These are phyloP conservation scores for Grus americana DNA, from an alignment of 2,113 vertebrate genomes.

Conservation along the genomic window DNA sequence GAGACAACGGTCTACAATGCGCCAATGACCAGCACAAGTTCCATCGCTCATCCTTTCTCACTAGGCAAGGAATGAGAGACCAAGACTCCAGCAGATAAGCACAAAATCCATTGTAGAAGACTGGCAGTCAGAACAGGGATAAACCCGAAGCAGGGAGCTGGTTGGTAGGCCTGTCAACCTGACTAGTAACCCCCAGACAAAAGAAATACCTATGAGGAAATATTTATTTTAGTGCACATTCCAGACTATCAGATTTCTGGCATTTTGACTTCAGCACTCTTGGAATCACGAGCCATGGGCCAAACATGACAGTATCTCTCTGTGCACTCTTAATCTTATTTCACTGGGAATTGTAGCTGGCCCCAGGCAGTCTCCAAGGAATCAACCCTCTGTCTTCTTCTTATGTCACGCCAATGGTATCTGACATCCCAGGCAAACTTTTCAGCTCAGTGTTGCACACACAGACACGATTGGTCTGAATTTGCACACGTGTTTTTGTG, in stretches of 20 bases:
- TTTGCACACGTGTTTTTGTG: neutral
- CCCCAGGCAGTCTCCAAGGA: neutral
- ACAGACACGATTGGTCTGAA: neutral
- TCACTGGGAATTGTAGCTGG: neutral
- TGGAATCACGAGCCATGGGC: neutral
- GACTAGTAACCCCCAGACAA: neutral
- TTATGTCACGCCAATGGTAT: neutral
- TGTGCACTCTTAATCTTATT: neutral
- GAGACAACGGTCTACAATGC: neutral
- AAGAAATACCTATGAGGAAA: conserved; percentile 1
- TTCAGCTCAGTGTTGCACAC: neutral
- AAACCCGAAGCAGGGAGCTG: neutral
- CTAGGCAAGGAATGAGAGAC: neutral
- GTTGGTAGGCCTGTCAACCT: neutral
- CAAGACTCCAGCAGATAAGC: neutral
- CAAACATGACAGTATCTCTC: neutral
- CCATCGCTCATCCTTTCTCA: neutral
- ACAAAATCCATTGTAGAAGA: neutral
- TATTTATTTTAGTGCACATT: conserved; percentile 55
- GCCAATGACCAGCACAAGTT: neutral
- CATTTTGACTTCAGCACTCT: neutral
- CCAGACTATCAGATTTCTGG: conserved; percentile 27
- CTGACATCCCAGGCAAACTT: neutral
- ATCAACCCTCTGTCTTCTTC: neutral
- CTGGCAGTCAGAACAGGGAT: neutral